Conservation (phyloP, 2,113 vertebrate species). For the Cathartes aura region DNA sequence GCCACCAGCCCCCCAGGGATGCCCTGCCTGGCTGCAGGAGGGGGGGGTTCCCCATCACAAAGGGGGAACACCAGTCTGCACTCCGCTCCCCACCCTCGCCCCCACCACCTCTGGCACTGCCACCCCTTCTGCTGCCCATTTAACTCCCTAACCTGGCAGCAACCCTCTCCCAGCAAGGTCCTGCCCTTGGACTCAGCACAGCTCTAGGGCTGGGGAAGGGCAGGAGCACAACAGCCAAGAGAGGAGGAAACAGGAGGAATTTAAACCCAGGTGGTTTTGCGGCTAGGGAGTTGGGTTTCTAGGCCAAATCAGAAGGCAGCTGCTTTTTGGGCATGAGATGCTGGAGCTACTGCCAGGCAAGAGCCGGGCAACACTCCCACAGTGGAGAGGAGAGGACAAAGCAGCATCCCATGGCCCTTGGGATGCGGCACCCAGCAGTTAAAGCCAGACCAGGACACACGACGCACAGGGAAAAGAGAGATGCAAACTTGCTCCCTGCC, state of each 20-base stretch:
- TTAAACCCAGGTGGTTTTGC: not conserved
- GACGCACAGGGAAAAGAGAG: not conserved
- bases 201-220: not conserved
- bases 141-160: not conserved
- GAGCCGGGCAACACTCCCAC: not conserved
- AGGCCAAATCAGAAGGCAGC: not conserved
- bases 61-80: not conserved
- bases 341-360: not conserved
- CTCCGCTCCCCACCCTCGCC: not conserved
- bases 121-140: not conserved
- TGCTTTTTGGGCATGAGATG: not conserved
- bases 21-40: rapidly evolving
- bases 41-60: not conserved
- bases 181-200: not conserved
- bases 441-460: not conserved
- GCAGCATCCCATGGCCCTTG: not conserved
- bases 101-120: not conserved
- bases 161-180: not conserved
- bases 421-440: not conserved
- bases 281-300: not conserved
- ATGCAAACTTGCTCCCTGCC: not conserved
- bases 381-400: not conserved
- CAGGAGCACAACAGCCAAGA: not conserved
- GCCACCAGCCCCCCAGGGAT: not conserved
- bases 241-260: not conserved